Evolutionary conservation across 1,140 invertebrate species (phyloP).

Genomic region (Tetramorium alpestre): DNA sequence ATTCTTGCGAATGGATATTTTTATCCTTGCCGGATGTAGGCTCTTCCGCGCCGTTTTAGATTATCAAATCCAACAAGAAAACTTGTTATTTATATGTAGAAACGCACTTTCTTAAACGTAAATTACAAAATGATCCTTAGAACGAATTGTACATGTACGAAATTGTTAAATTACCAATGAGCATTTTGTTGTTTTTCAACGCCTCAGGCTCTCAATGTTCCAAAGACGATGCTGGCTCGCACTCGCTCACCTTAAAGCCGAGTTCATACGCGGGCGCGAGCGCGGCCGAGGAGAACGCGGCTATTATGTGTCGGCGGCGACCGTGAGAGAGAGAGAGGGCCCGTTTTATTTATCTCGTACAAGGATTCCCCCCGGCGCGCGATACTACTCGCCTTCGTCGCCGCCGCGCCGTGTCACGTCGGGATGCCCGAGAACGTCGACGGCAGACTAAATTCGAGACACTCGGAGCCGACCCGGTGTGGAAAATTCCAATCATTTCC

Average conservation of each 20-base stretch:
- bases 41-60: not conserved
- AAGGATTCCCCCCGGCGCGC: constrained; percentile 41
- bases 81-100: not conserved
- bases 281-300: constrained; percentile 66
- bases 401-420: not conserved
- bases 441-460: not conserved
- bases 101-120: not conserved
- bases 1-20: not conserved
- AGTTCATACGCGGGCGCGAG: constrained; percentile 61
- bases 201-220: not conserved
- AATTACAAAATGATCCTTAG: not conserved
- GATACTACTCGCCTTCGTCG: constrained; percentile 65
- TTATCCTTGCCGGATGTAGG: not conserved
- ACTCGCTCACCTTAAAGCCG: constrained; percentile 50
- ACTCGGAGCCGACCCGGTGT: not conserved
- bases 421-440: not conserved
- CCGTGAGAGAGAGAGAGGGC: constrained; percentile 61
- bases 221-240: constrained; percentile 6
- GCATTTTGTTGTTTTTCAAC: not conserved
- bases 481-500: not conserved
- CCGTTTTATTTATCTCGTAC: constrained; percentile 68
- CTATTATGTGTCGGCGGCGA: constrained; percentile 65
- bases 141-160: no score
- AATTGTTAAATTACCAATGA: not conserved
- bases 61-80: not conserved